Conservation (phyloP, 2,797 vertebrate genomes). For the Artibeus lituratus region DNA sequence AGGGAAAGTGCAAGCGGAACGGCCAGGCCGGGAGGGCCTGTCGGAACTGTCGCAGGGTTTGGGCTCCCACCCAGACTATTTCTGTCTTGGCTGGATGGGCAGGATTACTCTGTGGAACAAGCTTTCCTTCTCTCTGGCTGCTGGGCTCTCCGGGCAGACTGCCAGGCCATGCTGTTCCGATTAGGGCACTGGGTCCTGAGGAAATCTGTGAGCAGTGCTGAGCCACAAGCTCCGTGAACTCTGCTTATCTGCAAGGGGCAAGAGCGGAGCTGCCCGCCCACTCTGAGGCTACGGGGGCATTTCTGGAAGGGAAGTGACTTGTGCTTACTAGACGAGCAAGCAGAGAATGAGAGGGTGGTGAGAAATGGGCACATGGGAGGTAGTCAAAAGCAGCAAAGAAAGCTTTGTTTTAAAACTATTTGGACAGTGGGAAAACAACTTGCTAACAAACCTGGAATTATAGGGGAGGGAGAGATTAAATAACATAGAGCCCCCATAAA, state of each 20-base stretch:
- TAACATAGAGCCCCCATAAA: background rate
- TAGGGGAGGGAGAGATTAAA: background rate
- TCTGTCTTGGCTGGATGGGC: conserved; percentile 26
- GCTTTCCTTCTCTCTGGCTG: conserved; percentile 35
- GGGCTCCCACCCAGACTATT: conserved; percentile 46
- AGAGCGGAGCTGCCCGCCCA: background rate
- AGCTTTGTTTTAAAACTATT: conserved; percentile 4
- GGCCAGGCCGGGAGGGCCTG: background rate
- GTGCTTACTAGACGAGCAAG: conserved; percentile 5
- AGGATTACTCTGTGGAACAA: conserved; percentile 31
- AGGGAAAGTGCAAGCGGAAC: background rate
- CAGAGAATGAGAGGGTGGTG: background rate
- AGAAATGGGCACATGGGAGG: background rate
- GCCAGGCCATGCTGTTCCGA: conserved; percentile 51
- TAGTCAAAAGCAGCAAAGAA: background rate
- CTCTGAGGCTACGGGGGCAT: background rate
- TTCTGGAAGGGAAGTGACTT: conserved; percentile 44
- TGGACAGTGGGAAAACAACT: background rate
- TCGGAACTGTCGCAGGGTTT: background rate
- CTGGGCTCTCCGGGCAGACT: conserved; percentile 14
- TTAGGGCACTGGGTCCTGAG: conserved; percentile 17
- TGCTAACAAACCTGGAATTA: background rate
- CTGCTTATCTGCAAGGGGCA: conserved; percentile 31
- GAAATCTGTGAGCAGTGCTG: conserved; percentile 13
- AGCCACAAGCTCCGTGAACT: conserved; percentile 32